Conservation (phyloP, 2,113 vertebrate species). For the Cynoglossus semilaevis region DNA sequence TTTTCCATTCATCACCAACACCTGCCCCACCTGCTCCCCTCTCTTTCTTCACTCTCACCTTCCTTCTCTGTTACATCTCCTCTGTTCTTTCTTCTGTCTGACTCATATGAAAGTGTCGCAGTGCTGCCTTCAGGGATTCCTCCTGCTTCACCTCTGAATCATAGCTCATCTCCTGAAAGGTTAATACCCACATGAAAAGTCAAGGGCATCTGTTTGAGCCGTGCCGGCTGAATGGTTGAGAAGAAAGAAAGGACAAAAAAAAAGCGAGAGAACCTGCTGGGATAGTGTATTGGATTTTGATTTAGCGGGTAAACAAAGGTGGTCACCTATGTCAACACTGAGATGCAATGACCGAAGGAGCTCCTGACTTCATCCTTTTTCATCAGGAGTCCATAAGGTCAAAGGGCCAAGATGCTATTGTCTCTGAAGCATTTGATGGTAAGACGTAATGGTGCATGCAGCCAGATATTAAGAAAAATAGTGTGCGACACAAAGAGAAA, state of each 20-base stretch:
- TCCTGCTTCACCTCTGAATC: conserved; percentile 49
- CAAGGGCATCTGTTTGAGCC: conserved; percentile 67
- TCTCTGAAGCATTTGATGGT: conserved; percentile 35
- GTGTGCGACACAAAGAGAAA: conserved; percentile 31
- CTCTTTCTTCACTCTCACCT: conserved; percentile 17
- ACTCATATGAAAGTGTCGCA: conserved; percentile 43
- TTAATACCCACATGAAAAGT: conserved; percentile 75
- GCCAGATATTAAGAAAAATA: conserved; percentile 39
- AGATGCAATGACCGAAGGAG: conserved; percentile 9
- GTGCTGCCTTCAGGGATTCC: conserved; percentile 30
- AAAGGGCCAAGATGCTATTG: conserved; percentile 45
- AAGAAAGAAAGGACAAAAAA: conserved; percentile 25
- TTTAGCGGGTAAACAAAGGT: conserved; percentile 68
- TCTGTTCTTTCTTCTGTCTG: conserved; percentile 8
- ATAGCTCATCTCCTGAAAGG: conserved; percentile 66
- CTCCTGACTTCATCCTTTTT: conserved; percentile 23
- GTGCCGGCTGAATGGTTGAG: conserved; percentile 51
- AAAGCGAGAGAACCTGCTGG: conserved; percentile 35
- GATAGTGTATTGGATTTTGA: conserved; percentile 67
- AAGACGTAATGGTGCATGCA: conserved; percentile 6
- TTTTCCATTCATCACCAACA: conserved; percentile 56
- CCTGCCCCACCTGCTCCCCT: conserved; percentile 33
- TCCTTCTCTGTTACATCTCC: conserved; percentile 11
- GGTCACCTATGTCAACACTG: conserved; percentile 26
- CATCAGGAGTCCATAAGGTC: conserved; percentile 38